A percentile compares a stretch with the other conserved stretches of the same genome.
Evolutionary conservation across 2,113 vertebrate species (phyloP).

Genomic region (Strix uralensis): DNA sequence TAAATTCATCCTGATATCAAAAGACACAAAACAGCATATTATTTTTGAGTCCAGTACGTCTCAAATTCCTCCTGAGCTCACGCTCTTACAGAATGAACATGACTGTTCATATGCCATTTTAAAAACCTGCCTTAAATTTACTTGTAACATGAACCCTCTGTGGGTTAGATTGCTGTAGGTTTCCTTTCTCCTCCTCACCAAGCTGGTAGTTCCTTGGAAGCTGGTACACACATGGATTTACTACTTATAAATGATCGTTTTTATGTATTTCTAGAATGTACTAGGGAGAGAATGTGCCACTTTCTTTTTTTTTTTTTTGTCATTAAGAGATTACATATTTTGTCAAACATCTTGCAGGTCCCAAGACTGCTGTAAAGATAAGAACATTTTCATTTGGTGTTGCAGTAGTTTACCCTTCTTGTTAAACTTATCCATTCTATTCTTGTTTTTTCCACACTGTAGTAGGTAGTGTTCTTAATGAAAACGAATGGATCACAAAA

Average conservation of each 20-base stretch:
- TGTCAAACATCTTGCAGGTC: background rate
- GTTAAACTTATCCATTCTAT: background rate
- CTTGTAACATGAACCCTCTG: background rate
- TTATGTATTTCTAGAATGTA: background rate
- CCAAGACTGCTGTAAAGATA: background rate
- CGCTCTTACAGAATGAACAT: background rate
- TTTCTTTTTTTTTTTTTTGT: background rate
- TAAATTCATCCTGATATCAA: background rate
- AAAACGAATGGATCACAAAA: background rate
- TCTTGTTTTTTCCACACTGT: background rate
- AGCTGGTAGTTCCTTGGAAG: background rate
- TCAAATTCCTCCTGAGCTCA: background rate
- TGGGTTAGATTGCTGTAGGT: background rate
- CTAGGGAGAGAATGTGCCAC: background rate
- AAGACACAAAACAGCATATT: background rate
- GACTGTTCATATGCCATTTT: background rate
- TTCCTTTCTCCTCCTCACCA: background rate
- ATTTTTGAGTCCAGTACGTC: background rate
- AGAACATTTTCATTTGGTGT: background rate
- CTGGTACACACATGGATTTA: background rate
- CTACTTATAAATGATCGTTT: background rate
- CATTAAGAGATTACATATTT: background rate
- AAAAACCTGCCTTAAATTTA: background rate
- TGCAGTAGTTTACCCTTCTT: background rate
- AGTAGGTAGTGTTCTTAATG: background rate